Evolutionary conservation across 2,888 invertebrate genomes (phyloP).

Genomic region (Spatulosminthurus flaviceps): DNA sequence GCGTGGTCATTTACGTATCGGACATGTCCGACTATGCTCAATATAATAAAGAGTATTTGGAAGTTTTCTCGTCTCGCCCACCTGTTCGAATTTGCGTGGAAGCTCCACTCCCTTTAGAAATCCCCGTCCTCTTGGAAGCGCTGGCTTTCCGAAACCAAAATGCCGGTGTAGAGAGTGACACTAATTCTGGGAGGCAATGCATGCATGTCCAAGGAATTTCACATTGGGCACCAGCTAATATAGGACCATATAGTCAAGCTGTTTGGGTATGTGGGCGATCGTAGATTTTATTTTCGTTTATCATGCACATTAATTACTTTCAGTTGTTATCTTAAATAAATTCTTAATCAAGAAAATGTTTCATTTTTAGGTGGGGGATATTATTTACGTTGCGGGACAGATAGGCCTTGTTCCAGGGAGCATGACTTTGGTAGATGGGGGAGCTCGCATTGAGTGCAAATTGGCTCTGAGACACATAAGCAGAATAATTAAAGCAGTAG

Average conservation of each 20-base stretch:
- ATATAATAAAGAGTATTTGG: conserved; percentile 81
- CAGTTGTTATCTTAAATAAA: neutral
- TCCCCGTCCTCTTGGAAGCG: conserved; percentile 81
- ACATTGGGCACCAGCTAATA: conserved; percentile 98
- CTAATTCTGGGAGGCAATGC: conserved; percentile 71
- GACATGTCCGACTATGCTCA: conserved; percentile 82
- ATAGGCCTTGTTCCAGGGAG: conserved; percentile 88
- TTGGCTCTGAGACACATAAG: conserved; percentile 84
- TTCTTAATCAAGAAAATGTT: neutral
- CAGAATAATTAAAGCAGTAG: conserved; percentile 82
- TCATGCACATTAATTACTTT: too few species aligned
- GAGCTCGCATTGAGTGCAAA: conserved; percentile 82
- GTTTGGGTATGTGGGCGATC: conserved; percentile 78
- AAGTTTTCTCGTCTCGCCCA: conserved; percentile 78
- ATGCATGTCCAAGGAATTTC: conserved; percentile 96
- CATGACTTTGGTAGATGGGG: conserved; percentile 79
- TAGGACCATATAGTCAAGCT: conserved; percentile 95
- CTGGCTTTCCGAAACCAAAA: conserved; percentile 70
- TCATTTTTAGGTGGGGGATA: conserved; percentile 76
- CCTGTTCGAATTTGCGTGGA: conserved; percentile 84
- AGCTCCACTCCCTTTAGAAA: conserved; percentile 76
- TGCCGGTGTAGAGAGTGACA: conserved; percentile 49
- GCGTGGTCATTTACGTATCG: conserved; percentile 83
- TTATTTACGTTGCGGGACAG: conserved; percentile 89
- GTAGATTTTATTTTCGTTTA: too few species aligned